A percentile compares a stretch with the other conserved stretches of the same genome.
Evolutionary conservation across 2,888 invertebrate genomes (phyloP).

Genomic region (Chorisops tibialis): DNA sequence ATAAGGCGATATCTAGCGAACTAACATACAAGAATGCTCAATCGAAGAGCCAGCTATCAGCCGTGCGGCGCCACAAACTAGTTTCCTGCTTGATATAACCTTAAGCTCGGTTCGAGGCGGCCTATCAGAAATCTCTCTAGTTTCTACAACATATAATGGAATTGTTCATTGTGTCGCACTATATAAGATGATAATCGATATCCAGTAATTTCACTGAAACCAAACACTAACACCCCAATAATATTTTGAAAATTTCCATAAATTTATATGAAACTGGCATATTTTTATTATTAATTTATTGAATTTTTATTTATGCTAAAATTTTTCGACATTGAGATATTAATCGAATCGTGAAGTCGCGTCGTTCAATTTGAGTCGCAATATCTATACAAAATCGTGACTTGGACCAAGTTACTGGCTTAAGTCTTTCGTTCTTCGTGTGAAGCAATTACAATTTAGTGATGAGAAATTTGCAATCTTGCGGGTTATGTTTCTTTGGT

Average conservation of each 20-base stretch:
- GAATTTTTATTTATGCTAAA: neutral
- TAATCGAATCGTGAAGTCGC: neutral
- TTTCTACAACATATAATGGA: no score
- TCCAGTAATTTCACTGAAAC: no score
- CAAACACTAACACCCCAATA: no score
- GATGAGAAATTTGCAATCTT: no score
- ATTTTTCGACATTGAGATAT: neutral
- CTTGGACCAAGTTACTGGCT: neutral
- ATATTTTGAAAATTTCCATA: neutral
- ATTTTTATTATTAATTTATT: neutral
- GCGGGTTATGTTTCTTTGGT: no score
- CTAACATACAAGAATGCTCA: no score
- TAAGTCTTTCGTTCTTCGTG: neutral
- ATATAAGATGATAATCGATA: no score
- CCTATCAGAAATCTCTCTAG: neutral
- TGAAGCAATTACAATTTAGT: no score
- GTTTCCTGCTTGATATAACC: constrained; percentile 18
- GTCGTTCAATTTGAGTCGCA: no score
- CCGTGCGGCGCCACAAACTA: constrained; percentile 33
- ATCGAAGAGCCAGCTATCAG: constrained; percentile 26
- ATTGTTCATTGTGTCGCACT: no score
- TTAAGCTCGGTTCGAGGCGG: neutral
- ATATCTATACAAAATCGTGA: no score
- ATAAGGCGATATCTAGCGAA: no score
- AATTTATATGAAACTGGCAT: neutral